phyloP scores from a whole-genome alignment of 2,888 invertebrate genomes.

The Lasius platythorax region DNA sequence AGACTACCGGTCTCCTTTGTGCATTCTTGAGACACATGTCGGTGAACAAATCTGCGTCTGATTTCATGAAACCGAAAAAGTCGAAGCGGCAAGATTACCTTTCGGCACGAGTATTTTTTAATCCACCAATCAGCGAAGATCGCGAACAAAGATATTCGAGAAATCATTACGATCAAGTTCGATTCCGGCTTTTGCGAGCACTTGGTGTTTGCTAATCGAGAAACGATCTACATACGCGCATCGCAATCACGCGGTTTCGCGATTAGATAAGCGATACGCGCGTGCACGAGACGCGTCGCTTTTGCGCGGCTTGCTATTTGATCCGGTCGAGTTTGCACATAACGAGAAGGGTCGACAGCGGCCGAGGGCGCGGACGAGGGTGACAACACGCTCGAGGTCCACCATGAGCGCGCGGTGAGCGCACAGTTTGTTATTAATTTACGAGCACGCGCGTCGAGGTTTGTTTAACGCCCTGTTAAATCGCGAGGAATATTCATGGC shows the following conservation, averaged over 20 bases:
- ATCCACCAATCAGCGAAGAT: not conserved
- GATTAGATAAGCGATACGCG: conserved; percentile 16
- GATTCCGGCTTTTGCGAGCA: not conserved
- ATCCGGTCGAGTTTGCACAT: conserved; percentile 48
- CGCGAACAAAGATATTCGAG: not conserved
- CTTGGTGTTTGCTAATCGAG: conserved; percentile 34
- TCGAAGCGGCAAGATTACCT: not conserved
- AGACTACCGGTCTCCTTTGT: not conserved
- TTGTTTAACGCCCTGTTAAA: conserved; percentile 65
- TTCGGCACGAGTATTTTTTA: not conserved
- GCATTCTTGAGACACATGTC: not conserved
- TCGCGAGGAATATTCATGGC: conserved; percentile 68
- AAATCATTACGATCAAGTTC: not conserved
- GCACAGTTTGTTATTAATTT: conserved; percentile 66
- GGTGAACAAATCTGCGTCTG: not conserved
- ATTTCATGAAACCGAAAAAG: conserved; percentile 4
- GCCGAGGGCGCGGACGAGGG: not conserved
- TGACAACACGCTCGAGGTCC: not conserved
- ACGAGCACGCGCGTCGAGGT: conserved; percentile 58
- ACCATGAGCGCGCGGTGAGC: not conserved
- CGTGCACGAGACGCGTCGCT: conserved; percentile 17
- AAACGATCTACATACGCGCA: conserved; percentile 15
- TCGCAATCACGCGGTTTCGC: conserved; percentile 16
- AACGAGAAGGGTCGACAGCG: conserved; percentile 54
- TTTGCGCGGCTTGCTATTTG: conserved; percentile 34